Evolutionary conservation across 2,797 vertebrate genomes (phyloP).

Genomic region (Columba guinea): DNA sequence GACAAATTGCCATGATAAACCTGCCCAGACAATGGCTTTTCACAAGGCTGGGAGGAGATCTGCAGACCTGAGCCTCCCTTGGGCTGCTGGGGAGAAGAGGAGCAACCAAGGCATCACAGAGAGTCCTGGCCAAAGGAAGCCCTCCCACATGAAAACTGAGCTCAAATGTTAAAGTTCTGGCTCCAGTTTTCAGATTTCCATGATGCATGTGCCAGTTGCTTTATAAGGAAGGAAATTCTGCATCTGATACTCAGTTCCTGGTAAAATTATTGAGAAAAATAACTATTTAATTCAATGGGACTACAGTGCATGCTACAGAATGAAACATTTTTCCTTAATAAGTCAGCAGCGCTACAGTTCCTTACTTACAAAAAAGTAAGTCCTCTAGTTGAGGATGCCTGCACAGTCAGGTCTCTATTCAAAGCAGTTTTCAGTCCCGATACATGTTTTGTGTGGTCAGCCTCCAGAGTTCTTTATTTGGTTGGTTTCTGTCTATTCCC

Average conservation of each 20-base stretch:
- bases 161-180: not conserved
- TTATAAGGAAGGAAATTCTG: not conserved
- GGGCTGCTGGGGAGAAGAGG: not conserved
- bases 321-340: not conserved
- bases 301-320: fast-evolving
- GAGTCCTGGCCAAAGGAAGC: not conserved
- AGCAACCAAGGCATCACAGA: not conserved
- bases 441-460: not conserved
- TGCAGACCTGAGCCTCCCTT: not conserved
- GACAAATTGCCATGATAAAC: not conserved
- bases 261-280: not conserved
- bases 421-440: not conserved
- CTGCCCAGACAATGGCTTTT: not conserved
- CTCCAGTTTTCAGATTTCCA: not conserved
- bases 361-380: not conserved
- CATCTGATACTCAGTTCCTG: fast-evolving
- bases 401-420: not conserved
- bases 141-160: not conserved
- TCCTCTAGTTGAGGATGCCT: not conserved
- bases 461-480: not conserved
- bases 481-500: not conserved
- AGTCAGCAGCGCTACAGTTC: not conserved
- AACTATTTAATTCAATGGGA: not conserved
- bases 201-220: fast-evolving
- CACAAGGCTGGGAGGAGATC: not conserved